These are phyloP conservation scores for Invenusta paracnida DNA, from an alignment of 2,888 invertebrate species.

Conservation along the genomic window DNA sequence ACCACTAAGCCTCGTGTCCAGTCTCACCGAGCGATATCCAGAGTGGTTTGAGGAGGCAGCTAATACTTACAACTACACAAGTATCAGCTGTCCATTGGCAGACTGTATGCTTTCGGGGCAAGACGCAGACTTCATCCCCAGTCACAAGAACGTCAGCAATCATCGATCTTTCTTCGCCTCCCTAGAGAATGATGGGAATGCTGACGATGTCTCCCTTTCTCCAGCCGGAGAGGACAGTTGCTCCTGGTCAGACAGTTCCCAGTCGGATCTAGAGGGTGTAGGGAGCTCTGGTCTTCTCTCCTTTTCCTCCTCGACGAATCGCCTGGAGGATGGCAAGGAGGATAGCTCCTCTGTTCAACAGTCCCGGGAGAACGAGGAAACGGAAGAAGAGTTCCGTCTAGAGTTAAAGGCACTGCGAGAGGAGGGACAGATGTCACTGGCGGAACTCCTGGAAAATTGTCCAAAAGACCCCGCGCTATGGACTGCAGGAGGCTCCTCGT, in stretches of 20 bases:
- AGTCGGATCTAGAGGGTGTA: not conserved
- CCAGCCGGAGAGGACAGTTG: not conserved
- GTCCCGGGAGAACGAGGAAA: not conserved
- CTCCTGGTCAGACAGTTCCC: not conserved
- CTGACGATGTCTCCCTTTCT: not conserved
- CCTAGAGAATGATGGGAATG: not conserved
- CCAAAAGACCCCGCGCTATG: not conserved
- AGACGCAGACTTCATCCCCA: not conserved
- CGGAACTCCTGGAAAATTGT: not conserved
- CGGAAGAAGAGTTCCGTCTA: not conserved
- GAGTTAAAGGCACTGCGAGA: not conserved
- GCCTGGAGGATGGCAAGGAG: not conserved
- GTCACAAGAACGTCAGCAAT: too few relatives aligned
- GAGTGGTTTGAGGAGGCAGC: slow-evolving; percentile 14
- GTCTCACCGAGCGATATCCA: not conserved
- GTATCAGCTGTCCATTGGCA: too few relatives aligned
- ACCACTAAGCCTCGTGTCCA: not conserved
- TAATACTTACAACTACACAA: too few relatives aligned
- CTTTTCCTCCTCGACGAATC: too few relatives aligned
- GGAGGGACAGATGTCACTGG: slow-evolving; percentile 5
- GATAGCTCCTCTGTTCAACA: not conserved
- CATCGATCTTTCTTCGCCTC: too few relatives aligned
- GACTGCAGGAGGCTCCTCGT: not conserved
- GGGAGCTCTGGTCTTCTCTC: not conserved
- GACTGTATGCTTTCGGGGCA: slow-evolving; percentile 7